Evolutionary conservation across 2,888 invertebrate species (phyloP).

Genomic region (Lasioglossum villosulum): DNA sequence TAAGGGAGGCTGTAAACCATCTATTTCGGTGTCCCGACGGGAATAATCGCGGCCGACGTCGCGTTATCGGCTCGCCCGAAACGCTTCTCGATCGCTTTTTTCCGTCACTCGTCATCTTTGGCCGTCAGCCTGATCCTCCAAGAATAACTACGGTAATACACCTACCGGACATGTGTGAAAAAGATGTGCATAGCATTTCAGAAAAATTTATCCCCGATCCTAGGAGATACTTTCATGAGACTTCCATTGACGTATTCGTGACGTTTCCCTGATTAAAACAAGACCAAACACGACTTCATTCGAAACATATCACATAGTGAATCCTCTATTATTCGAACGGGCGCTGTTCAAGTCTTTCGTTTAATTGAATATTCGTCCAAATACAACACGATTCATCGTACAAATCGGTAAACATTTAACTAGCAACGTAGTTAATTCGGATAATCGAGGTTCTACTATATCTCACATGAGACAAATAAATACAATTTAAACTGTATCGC

Average conservation of each 20-base stretch:
- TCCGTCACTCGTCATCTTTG: conserved; percentile 41
- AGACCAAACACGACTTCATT: neutral
- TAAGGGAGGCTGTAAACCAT: conserved; percentile 84
- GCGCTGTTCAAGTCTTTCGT: neutral
- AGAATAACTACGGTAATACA: neutral
- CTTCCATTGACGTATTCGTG: neutral
- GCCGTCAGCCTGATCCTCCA: neutral
- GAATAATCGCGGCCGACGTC: conserved; percentile 62
- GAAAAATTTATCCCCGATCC: neutral
- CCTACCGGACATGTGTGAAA: neutral
- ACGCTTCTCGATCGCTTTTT: conserved; percentile 24
- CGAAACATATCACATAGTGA: no score
- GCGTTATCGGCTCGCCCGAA: conserved; percentile 53
- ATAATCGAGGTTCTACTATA: neutral
- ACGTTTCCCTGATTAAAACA: neutral
- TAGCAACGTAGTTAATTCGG: neutral
- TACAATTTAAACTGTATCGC: neutral
- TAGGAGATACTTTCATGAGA: neutral
- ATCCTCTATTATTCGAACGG: no score
- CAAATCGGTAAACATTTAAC: no score
- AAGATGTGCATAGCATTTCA: neutral
- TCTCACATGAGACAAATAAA: neutral
- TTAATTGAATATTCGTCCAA: neutral
- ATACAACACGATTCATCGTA: no score
- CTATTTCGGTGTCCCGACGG: conserved; percentile 79